Percentiles rank a stretch among this genome's conserved stretches.
phyloP scores from a whole-genome alignment of 2,797 vertebrate species.

The Florisuga fusca region DNA sequence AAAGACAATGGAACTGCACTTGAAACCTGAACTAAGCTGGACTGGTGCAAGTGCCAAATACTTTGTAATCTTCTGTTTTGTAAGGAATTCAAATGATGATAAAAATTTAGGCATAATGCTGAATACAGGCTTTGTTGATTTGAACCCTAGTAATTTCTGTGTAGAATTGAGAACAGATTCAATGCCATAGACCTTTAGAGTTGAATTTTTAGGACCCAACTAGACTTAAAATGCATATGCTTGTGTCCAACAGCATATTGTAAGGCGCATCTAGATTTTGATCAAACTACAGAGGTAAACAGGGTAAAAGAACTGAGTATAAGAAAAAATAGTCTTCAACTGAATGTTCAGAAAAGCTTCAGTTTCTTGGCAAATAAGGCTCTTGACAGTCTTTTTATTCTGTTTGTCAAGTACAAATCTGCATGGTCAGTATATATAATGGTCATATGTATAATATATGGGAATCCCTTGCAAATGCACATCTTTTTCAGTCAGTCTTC shows the following conservation, averaged over 20 bases:
- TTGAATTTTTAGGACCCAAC: not conserved
- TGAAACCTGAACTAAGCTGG: not conserved
- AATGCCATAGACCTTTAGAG: not conserved
- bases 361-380: not conserved
- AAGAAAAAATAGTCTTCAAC: not conserved
- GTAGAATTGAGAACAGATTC: not conserved
- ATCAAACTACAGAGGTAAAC: not conserved
- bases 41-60: not conserved
- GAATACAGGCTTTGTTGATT: not conserved
- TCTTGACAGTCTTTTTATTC: not conserved
- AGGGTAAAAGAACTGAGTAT: not conserved
- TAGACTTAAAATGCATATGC: not conserved
- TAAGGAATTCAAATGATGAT: not conserved
- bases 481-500: not conserved
- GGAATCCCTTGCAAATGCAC: not conserved
- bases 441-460: too few species aligned
- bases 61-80: not conserved
- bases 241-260: not conserved
- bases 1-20: not conserved
- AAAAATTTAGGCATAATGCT: not conserved
- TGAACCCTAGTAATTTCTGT: not conserved
- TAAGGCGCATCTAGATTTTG: not conserved
- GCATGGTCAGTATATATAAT: not conserved
- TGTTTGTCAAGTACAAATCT: not conserved
- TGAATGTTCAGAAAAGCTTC: not conserved